phyloP scores from a whole-genome alignment of 2,113 vertebrate species.

The Chiloscyllium plagiosum region DNA sequence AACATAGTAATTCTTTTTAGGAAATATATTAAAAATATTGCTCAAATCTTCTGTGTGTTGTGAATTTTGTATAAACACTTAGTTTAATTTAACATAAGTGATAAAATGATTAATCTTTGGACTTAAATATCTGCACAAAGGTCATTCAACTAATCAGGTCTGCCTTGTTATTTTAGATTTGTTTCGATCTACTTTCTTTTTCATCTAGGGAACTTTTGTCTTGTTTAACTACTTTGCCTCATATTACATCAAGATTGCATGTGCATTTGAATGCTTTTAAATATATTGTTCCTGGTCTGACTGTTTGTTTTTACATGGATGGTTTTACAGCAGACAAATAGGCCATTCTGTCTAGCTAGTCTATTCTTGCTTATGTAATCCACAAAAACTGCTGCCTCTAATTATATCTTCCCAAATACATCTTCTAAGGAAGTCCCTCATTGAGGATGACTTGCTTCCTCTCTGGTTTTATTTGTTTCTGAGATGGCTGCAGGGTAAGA shows the following conservation, averaged over 20 bases:
- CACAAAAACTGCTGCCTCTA: neutral
- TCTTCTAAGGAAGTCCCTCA: neutral
- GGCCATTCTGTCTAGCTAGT: neutral
- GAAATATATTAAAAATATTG: neutral
- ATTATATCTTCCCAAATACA: neutral
- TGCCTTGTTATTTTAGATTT: neutral
- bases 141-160: neutral
- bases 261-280: neutral
- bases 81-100: neutral
- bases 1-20: neutral
- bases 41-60: neutral
- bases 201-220: neutral
- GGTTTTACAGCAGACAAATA: neutral
- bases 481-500: neutral
- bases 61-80: neutral
- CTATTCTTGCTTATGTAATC: neutral
- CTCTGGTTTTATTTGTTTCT: neutral
- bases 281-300: neutral
- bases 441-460: neutral
- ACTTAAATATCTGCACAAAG: neutral
- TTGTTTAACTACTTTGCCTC: neutral
- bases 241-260: neutral
- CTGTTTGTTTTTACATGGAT: neutral
- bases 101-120: neutral
- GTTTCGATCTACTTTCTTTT: neutral